phyloP scores from a whole-genome alignment of 2,888 invertebrate genomes.

The Uloborus plumipes region DNA sequence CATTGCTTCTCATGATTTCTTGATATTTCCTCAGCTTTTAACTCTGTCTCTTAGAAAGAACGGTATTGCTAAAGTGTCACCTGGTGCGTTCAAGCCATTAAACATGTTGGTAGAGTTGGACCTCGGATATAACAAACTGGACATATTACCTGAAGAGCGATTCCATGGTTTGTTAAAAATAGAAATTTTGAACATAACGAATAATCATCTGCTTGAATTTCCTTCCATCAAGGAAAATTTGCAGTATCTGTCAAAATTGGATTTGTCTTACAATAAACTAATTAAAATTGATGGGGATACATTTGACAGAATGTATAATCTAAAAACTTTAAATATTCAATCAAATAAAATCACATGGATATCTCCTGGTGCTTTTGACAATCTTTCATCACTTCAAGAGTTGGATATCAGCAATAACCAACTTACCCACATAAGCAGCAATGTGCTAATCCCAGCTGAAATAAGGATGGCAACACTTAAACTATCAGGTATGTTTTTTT shows the following conservation, averaged over 20 bases:
- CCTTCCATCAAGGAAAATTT: conserved; percentile 78
- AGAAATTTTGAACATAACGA: conserved; percentile 84
- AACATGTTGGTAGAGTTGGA: conserved; percentile 57
- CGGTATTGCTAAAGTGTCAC: conserved; percentile 67
- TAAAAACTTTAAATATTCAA: conserved; percentile 68
- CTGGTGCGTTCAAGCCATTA: conserved; percentile 66
- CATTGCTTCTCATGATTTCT: conserved; percentile 67
- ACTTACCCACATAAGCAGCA: conserved; percentile 72
- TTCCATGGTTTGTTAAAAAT: conserved; percentile 75
- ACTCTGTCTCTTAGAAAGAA: conserved; percentile 65
- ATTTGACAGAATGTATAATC: conserved; percentile 67
- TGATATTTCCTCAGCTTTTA: conserved; percentile 60
- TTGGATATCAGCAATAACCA: conserved; percentile 79
- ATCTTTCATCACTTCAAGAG: conserved; percentile 79
- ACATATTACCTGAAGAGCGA: conserved; percentile 68
- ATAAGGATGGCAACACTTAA: conserved; percentile 84
- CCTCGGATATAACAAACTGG: conserved; percentile 66
- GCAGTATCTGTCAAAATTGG: conserved; percentile 81
- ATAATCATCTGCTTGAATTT: conserved; percentile 78
- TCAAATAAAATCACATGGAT: conserved; percentile 69
- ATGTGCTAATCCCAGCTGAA: conserved; percentile 83
- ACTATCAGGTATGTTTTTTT: conserved; percentile 81
- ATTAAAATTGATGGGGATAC: conserved; percentile 67
- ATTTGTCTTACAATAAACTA: conserved; percentile 82
- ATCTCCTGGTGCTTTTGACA: conserved; percentile 72